Percentiles rank a stretch among this genome's conserved stretches.
Evolutionary conservation across 1,140 invertebrate genomes (phyloP).

Genomic region (Arctopsyche grandis): DNA sequence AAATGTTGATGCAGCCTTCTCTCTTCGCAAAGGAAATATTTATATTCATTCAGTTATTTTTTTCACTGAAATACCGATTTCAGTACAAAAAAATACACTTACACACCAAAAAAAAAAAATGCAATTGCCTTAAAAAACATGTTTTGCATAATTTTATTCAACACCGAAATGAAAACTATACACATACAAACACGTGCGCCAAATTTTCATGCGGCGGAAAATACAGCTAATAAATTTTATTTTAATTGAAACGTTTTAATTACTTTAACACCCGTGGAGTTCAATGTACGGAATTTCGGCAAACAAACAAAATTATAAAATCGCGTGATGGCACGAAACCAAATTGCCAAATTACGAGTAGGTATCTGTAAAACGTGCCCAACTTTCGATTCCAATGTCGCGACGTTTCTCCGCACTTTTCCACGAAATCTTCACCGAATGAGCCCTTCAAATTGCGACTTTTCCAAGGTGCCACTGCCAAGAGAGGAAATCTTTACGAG

Average conservation of each 20-base stretch:
- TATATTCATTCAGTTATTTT: not conserved
- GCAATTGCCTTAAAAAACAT: too few relatives aligned
- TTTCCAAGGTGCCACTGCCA: too few relatives aligned
- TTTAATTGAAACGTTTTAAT: not conserved
- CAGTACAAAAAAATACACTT: constrained; percentile 1
- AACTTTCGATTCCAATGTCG: not conserved
- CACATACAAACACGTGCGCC: too few relatives aligned
- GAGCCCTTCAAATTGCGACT: too few relatives aligned
- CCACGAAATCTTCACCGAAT: not conserved
- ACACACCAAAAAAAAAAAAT: not conserved
- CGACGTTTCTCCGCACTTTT: not conserved
- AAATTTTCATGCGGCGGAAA: too few relatives aligned
- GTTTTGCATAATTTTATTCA: too few relatives aligned
- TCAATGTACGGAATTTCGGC: too few relatives aligned
- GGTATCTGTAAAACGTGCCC: not conserved
- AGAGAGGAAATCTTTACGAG: not conserved
- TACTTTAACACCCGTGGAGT: too few relatives aligned
- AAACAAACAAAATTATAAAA: not conserved
- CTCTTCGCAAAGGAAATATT: not conserved
- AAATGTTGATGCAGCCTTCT: not conserved
- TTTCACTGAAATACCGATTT: not conserved
- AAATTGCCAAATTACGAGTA: not conserved
- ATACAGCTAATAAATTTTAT: not conserved
- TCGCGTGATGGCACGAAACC: constrained; percentile 17
- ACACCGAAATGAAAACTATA: too few relatives aligned